Evolutionary conservation across 1,140 invertebrate species (phyloP).

Genomic region (Acromyrmex charruanus): DNA sequence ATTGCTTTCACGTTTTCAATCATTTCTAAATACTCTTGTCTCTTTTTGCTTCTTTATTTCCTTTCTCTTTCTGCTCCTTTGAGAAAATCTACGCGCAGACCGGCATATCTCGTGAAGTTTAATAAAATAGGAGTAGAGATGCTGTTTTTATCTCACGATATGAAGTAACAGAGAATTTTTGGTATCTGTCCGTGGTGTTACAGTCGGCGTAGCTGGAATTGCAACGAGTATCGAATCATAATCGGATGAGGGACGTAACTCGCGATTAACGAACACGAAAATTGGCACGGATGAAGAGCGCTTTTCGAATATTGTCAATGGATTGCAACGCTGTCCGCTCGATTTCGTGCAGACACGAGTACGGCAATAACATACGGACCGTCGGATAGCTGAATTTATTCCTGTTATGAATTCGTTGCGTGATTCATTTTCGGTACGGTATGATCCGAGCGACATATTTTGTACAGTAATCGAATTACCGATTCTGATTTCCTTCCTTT

Average conservation of each 20-base stretch:
- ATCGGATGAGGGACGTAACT: constrained; percentile 58
- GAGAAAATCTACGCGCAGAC: neutral
- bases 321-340: constrained; percentile 34
- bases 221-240: constrained; percentile 60
- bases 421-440: constrained; percentile 29
- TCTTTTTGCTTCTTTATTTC: neutral
- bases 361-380: constrained; percentile 13
- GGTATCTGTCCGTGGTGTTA: constrained; percentile 33
- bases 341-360: neutral
- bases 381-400: constrained; percentile 29
- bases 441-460: constrained; percentile 28
- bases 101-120: neutral
- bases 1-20: constrained; percentile 63
- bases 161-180: constrained; percentile 12
- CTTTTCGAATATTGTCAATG: constrained; percentile 58
- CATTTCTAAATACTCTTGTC: constrained; percentile 64
- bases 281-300: constrained; percentile 51
- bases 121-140: neutral
- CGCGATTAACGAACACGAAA: constrained; percentile 59
- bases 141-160: neutral
- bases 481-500: constrained; percentile 20
- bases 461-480: constrained; percentile 44
- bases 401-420: constrained; percentile 33
- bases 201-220: constrained; percentile 30
- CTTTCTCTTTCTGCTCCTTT: neutral